phyloP scores from a whole-genome alignment of 1,140 invertebrate genomes.

The Vollenhovia emeryi region DNA sequence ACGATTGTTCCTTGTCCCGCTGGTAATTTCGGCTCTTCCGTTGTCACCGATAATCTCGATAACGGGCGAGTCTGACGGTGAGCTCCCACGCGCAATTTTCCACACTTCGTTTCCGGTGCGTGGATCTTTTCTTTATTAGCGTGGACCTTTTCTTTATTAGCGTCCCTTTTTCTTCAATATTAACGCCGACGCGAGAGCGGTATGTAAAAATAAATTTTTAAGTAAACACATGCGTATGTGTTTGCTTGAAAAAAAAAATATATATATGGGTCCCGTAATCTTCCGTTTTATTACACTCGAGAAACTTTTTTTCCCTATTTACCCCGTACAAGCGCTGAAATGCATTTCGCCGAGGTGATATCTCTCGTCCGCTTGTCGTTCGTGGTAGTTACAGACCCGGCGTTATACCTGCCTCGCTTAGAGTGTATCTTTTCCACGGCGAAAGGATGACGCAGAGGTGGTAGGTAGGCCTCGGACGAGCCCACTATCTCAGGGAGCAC shows the following conservation, averaged over 20 bases:
- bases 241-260: too few relatives aligned
- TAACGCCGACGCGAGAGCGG: neutral
- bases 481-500: conserved; percentile 65
- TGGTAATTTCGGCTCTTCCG: conserved; percentile 23
- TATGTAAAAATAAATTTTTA: neutral
- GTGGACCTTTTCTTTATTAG: too few relatives aligned
- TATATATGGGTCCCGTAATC: neutral
- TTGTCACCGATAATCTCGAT: neutral
- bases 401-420: conserved; percentile 37
- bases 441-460: neutral
- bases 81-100: neutral
- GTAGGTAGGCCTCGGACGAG: conserved; percentile 29
- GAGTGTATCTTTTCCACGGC: conserved; percentile 36
- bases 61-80: too few relatives aligned
- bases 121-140: neutral
- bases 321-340: conserved; percentile 35
- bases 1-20: conserved; percentile 29
- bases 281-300: conserved; percentile 22
- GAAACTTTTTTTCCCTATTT: conserved; percentile 5
- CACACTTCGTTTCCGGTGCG: neutral
- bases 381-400: conserved; percentile 22
- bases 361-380: conserved; percentile 36
- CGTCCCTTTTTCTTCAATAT: neutral
- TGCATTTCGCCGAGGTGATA: conserved; percentile 25
- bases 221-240: neutral